These are phyloP conservation scores for Labeo catla DNA, from an alignment of 2,113 vertebrate species.

Conservation along the genomic window DNA sequence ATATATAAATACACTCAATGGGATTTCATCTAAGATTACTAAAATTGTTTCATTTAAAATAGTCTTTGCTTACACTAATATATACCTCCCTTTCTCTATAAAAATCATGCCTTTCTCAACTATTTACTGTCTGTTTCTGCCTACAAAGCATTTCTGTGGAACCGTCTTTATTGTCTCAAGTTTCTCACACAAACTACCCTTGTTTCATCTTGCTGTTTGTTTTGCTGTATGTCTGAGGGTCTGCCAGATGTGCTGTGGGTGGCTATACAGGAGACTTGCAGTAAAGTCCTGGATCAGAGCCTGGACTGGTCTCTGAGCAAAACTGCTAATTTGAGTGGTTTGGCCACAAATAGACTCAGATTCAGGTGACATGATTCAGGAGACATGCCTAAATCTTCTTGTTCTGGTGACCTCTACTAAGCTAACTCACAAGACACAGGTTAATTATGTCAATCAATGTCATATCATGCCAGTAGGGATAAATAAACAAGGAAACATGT, in stretches of 20 bases:
- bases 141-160: neutral
- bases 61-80: neutral
- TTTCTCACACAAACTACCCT: neutral
- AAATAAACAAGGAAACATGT: neutral
- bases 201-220: neutral
- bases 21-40: neutral
- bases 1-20: neutral
- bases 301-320: slow-evolving; percentile 28
- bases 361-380: slow-evolving; percentile 22
- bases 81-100: neutral
- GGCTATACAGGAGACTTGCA: slow-evolving; percentile 17
- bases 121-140: neutral
- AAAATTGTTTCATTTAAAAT: neutral
- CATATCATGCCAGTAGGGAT: neutral
- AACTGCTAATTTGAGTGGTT: slow-evolving; percentile 22
- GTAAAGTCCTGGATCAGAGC: slow-evolving; percentile 22
- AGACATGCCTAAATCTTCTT: neutral
- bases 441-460: slow-evolving; percentile 15
- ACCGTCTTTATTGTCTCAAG: neutral
- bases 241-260: slow-evolving; percentile 37
- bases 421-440: neutral
- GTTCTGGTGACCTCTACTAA: neutral
- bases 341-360: neutral
- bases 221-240: slow-evolving; percentile 21
- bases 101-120: neutral